phyloP scores from a whole-genome alignment of 2,888 invertebrate genomes.

The Tineola bisselliella region DNA sequence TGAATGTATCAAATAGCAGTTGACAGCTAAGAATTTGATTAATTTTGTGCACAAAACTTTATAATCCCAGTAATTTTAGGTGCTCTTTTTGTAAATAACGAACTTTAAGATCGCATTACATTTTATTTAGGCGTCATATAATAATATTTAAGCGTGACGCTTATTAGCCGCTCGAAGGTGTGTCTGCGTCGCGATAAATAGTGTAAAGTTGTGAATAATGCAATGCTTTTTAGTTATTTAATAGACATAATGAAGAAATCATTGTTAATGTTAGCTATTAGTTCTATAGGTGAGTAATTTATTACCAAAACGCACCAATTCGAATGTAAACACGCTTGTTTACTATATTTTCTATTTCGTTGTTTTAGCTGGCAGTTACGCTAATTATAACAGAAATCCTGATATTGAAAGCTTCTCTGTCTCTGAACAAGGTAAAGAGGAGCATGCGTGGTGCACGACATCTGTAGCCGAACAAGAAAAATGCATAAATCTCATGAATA shows the following conservation, averaged over 20 bases:
- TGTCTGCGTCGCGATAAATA: neutral
- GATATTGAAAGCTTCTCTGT: constrained; percentile 23
- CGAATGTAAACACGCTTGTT: neutral
- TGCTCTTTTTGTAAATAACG: too few relatives aligned
- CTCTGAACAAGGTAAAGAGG: constrained; percentile 29
- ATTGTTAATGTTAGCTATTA: neutral
- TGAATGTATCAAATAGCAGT: too few relatives aligned
- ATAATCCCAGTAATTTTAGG: too few relatives aligned
- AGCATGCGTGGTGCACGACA: constrained; percentile 85
- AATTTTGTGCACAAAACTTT: too few relatives aligned
- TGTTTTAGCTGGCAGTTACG: neutral
- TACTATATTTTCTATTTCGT: neutral
- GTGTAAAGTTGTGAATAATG: neutral
- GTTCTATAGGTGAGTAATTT: neutral
- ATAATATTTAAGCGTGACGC: too few relatives aligned
- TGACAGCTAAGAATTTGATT: too few relatives aligned
- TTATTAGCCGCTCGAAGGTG: neutral
- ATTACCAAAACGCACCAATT: neutral
- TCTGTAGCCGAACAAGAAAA: constrained; percentile 81
- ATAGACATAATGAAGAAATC: neutral
- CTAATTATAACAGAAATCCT: neutral
- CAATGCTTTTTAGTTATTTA: neutral
- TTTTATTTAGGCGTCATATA: too few relatives aligned
- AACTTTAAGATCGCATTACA: too few relatives aligned
- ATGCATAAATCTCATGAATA: constrained; percentile 79